Base-by-base conservation (phyloP, 2,888 invertebrate genomes). In the Dimorphilus gyrociliatus region DNA sequence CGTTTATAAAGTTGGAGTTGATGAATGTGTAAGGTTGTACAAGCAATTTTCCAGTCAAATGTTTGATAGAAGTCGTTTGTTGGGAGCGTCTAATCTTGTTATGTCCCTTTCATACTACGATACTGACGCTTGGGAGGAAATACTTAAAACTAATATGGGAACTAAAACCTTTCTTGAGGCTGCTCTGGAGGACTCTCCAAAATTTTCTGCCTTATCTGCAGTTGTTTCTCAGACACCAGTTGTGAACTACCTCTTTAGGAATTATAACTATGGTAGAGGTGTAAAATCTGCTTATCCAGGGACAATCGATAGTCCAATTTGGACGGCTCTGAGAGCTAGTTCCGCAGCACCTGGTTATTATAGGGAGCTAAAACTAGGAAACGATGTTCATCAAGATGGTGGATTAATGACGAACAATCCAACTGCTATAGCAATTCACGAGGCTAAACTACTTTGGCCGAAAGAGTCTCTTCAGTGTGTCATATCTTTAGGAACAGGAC, bases 291-390 rank as follows among this genome's bases (percentile, higher is more conserved):
- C 49, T 25, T 55, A 79, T 59, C 69, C 72, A 33, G 84, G 84
- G 27, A 73, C 74, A 29, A 69, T 72, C 41, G 69, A 72, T 36
- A 73, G 77, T 40, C 65, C 66, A 41, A 64, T 81, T 34, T 85
- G 82, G 81, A 75, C 82, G 65, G 78, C 80, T 10, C 75, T 81
- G 16, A 66, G 84, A 42, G 86, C 86, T 0, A 82, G 82, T 1
- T 80, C 84, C 25, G 85, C 86, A 25, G 86, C 86, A 4, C 88
- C 86, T 2, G 79, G 81, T 0, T 85, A 84, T 67, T 88, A 84
- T 65, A 75, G 78, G 51, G 85, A 54, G 27, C 51, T 47, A 30
- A 37, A 43, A 21, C 34, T 51, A 6, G 54, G 43, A 12, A 46
- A 51, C 8, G 41, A 42, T 32, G 39, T 55, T 16, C 54, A 59